Base-by-base conservation (phyloP, 1,140 invertebrate species). In the Scaptomyza pallida region DNA sequence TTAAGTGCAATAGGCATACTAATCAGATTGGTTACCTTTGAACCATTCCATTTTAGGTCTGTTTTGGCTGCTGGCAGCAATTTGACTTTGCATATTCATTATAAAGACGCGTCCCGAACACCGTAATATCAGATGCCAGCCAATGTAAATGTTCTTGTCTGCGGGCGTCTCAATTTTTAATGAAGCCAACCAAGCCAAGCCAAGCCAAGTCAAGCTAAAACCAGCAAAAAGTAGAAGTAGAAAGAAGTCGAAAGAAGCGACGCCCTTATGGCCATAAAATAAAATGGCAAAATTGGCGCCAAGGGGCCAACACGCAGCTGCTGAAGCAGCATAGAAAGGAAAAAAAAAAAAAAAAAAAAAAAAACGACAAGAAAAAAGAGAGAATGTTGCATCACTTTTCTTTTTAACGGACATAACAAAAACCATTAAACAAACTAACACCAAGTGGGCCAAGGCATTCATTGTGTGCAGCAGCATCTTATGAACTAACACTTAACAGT, bases 111-210 rank as follows among this genome's bases (percentile, higher is more conserved):
- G 44, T 70, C n/a, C n/a, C n/a, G n/a, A 56, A 64, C 26, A 54
- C 15, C 21, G 51, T 40, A 61, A 61, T 68, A 54, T 41, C 65
- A 54, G 43, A 33, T 48, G 65, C 21, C 50, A 41, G 67, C 16
- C 59, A 48, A 56, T 56, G 51, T 64, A 64, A 64, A 64, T 64
- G 60, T 70, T 30, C 60, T 62, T 70, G 51, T 56, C 67, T 64
- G 67, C 67, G 44, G 44, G 60, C 60, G 23, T 37, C 51, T 70
- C 67, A 70, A 70, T 70, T 70, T 70, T 70, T 70, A 70, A 70
- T 70, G 60, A 55, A 54, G 59, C 59, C 48, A 69, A 68, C 64
- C 48, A n/a, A n/a, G n/a, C n/a, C n/a, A n/a, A n/a, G n/a, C n/a
- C n/a, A n/a, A 47, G 64, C 40, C 26, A 10, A 30, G 5, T 19